Evolutionary conservation across 2,797 vertebrate species (phyloP), one percentile per base, ranked within the genome.

Genomic region (Enoplosus armatus): DNA sequence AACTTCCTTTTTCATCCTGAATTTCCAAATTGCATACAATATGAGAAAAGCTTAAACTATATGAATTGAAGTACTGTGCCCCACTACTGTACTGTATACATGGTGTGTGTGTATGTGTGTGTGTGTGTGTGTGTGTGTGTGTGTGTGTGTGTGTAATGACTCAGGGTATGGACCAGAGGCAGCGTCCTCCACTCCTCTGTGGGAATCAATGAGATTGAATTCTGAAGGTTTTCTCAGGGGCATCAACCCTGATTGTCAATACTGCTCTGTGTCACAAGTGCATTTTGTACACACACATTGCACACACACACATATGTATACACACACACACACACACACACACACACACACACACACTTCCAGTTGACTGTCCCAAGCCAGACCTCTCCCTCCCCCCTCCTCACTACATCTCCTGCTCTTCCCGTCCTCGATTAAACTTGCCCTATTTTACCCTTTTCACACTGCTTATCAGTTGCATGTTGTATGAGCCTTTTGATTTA

Each of bases 231-330:
- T 92, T 95, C 94, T 95, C 90, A 90, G 82, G 69, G 95, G 93
- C 95, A 93, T 92, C 84, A 88, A 92, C 68, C 88, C 90, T 89
- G 91, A 87, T 68, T 94, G 93, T 91, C 95, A 89, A 95, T 95
- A 95, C 92, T 92, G 93, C 94, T 96, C 94, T 95, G 83, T 96
- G 94, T 95, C 95, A 95, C 94, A 94, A 92, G 91, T 94, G 94
- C 94, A 96, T 94, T 95, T 95, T 87, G 78, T 86, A 77, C 93
- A 93, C 96, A 93, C 93, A 71, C 91, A 90, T 90, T 88, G 93
- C 45, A 73, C 48, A 47, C 45, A 78, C 70, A 76, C 45, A 72
- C 51, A 92, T 92, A 95, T 86, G 76, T 93, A 93, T 95, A 93
- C 93, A 70, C 91, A 90, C 50, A 72, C 43, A 47, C 45, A 77